A percentile compares a stretch with the other conserved stretches of the same genome.
Evolutionary conservation across 2,888 invertebrate species (phyloP).

Genomic region (Andricus quercusramuli): DNA sequence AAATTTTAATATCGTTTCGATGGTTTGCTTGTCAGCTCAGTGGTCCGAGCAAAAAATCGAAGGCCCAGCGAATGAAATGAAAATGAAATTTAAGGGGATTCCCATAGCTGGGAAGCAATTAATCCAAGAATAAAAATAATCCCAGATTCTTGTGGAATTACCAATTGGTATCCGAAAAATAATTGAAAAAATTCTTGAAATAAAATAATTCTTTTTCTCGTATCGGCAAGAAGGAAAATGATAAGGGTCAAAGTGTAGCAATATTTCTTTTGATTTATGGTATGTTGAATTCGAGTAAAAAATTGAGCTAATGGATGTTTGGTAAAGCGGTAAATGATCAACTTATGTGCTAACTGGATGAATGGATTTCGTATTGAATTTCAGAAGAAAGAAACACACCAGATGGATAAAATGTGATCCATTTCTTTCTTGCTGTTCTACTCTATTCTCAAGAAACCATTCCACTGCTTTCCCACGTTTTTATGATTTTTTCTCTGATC

Average conservation of each 20-base stretch:
- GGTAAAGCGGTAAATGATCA: neutral
- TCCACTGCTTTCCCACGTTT: neutral
- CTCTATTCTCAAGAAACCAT: conserved; percentile 3
- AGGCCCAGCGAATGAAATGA: conserved; percentile 12
- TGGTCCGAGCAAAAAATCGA: conserved; percentile 55
- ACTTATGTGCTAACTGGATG: neutral
- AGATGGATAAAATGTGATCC: conserved; percentile 2
- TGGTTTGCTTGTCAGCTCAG: conserved; percentile 61
- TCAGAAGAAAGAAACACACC: neutral
- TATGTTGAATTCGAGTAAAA: neutral
- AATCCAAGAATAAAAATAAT: neutral
- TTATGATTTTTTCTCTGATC: neutral
- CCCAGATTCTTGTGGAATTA: neutral
- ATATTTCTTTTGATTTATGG: neutral
- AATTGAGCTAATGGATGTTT: neutral
- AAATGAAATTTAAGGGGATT: conserved; percentile 17
- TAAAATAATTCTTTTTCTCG: neutral
- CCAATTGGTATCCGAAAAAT: neutral
- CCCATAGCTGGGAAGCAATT: neutral
- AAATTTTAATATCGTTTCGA: conserved; percentile 66
- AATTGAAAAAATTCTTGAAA: neutral
- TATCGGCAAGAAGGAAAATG: neutral
- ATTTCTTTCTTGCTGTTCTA: neutral
- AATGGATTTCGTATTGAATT: neutral
- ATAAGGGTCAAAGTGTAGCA: neutral